Percentiles rank a stretch among this genome's conserved stretches.
Evolutionary conservation across 2,113 vertebrate genomes (phyloP).

Genomic region (Copsychus sechellarum): DNA sequence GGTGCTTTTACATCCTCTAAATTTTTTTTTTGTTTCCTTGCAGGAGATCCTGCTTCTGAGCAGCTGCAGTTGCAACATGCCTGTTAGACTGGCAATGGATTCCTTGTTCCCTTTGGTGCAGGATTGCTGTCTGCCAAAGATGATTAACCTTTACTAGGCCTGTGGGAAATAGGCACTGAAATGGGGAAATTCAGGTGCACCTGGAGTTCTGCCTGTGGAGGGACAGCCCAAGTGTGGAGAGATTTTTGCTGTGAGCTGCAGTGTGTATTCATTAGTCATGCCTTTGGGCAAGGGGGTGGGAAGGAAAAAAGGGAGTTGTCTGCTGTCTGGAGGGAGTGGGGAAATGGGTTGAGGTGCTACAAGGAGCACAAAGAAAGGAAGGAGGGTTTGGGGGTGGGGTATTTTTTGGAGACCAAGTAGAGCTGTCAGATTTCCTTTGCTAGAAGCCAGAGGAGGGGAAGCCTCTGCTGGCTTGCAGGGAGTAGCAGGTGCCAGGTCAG

Average conservation of each 20-base stretch:
- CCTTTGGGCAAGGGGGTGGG: background rate
- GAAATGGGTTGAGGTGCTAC: background rate
- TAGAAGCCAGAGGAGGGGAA: background rate
- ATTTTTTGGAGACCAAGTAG: background rate
- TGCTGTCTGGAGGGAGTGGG: background rate
- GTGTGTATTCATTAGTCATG: background rate
- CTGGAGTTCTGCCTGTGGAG: background rate
- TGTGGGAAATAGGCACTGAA: background rate
- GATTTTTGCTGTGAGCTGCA: background rate
- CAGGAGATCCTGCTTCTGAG: conserved; percentile 41
- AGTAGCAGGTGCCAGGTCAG: background rate
- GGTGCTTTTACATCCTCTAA: background rate
- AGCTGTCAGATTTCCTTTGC: background rate
- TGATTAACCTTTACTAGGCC: conserved; percentile 14
- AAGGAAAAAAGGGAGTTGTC: background rate
- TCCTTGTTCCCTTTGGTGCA: conserved; percentile 5
- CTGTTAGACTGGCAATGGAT: conserved; percentile 35
- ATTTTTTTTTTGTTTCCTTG: conserved; percentile 15
- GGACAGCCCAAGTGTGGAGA: background rate
- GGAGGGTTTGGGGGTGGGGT: background rate
- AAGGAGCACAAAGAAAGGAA: background rate
- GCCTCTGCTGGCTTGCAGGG: background rate
- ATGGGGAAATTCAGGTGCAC: conserved; percentile 4
- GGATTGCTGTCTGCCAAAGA: conserved; percentile 34
- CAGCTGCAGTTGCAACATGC: conserved; percentile 23